These are phyloP conservation scores for Tachuris rubrigastra DNA, from an alignment of 2,113 vertebrate species.

Conservation along the genomic window DNA sequence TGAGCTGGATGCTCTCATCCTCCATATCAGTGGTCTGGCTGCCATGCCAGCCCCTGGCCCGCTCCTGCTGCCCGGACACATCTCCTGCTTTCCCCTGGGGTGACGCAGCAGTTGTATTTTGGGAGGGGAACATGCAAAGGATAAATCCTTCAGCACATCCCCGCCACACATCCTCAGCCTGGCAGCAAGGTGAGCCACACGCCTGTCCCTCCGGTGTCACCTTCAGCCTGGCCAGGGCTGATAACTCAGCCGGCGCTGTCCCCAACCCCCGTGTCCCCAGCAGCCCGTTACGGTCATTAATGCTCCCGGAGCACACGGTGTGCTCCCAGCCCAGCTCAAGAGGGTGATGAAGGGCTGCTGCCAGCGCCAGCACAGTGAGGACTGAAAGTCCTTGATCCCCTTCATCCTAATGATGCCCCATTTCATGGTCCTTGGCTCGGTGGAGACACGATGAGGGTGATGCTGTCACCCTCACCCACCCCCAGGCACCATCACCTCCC, in stretches of 20 bases:
- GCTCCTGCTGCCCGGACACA: accelerated
- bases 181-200: background rate
- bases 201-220: background rate
- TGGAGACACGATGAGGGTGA: background rate
- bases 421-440: background rate
- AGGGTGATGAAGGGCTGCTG: background rate
- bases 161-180: accelerated
- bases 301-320: accelerated
- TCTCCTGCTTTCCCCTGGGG: background rate
- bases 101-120: accelerated
- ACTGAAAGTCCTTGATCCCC: background rate
- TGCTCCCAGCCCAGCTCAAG: background rate
- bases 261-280: accelerated
- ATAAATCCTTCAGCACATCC: accelerated
- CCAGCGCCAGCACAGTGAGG: accelerated
- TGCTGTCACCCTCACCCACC: background rate
- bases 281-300: background rate
- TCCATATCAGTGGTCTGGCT: background rate
- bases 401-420: background rate
- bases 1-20: background rate
- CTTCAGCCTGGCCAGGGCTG: background rate
- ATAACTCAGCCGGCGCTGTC: background rate
- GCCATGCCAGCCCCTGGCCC: background rate
- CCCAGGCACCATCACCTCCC: background rate
- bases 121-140: accelerated